Percentiles rank a stretch among this genome's conserved stretches.
phyloP scores from a whole-genome alignment of 2,797 vertebrate species.

The Anableps anableps region DNA sequence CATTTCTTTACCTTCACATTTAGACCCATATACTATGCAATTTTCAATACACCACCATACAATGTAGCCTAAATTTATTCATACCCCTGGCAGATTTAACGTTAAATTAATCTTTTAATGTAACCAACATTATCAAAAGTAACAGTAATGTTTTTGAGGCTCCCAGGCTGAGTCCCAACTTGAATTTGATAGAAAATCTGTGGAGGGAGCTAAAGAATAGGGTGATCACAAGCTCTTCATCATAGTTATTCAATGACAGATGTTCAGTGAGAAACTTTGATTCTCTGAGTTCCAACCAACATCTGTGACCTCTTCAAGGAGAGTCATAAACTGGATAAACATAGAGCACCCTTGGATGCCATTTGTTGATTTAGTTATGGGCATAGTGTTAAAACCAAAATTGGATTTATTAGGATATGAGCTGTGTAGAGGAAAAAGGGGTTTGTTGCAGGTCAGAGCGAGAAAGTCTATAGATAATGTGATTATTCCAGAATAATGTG shows the following conservation, averaged over 20 bases:
- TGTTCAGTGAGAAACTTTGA: conserved; percentile 19
- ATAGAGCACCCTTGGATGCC: conserved; percentile 9
- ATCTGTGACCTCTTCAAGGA: conserved; percentile 46
- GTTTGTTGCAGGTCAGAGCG: conserved; percentile 52
- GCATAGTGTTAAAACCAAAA: conserved; percentile 48
- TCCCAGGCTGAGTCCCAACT: neutral
- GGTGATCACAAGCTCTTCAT: neutral
- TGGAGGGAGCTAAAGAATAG: neutral
- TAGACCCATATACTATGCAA: neutral
- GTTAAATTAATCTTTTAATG: neutral
- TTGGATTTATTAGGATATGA: conserved; percentile 65
- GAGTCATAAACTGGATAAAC: conserved; percentile 46
- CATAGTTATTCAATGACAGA: conserved; percentile 10
- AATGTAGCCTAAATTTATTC: neutral
- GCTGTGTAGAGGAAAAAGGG: conserved; percentile 36
- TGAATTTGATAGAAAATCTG: neutral
- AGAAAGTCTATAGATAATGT: conserved; percentile 61
- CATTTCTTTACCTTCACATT: neutral
- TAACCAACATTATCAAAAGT: neutral
- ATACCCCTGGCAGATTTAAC: neutral
- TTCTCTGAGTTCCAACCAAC: conserved; percentile 16
- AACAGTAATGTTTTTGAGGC: neutral
- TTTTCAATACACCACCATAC: neutral
- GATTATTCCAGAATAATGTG: conserved; percentile 68
- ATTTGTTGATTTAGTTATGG: conserved; percentile 61